These are phyloP conservation scores for Anguilla rostrata DNA, from an alignment of 2,113 vertebrate species.

Conservation along the genomic window DNA sequence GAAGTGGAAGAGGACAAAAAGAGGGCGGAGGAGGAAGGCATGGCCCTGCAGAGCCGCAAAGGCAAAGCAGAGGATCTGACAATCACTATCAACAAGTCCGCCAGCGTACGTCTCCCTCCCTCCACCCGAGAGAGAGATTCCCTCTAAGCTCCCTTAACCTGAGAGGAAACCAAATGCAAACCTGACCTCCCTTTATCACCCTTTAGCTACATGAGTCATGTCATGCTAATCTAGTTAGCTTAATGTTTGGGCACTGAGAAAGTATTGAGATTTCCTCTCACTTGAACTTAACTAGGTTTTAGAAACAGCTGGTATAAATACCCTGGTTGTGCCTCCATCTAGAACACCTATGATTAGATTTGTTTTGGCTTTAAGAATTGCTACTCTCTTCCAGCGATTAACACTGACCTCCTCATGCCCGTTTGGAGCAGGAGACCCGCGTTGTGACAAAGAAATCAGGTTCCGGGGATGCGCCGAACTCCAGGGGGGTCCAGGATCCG, in stretches of 20 bases:
- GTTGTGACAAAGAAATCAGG: slow-evolving; percentile 79
- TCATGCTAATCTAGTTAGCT: background rate
- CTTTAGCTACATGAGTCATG: background rate
- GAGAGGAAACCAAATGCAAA: background rate
- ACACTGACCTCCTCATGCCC: background rate
- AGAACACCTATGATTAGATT: background rate
- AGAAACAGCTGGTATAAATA: background rate
- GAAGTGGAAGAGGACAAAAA: slow-evolving; percentile 95
- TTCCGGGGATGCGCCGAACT: slow-evolving; percentile 50
- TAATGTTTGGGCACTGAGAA: background rate
- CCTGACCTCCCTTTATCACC: background rate
- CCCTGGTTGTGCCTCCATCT: background rate
- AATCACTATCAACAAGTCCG: slow-evolving; percentile 91
- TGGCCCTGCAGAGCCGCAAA: slow-evolving; percentile 76
- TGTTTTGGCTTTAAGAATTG: background rate
- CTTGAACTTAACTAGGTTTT: background rate
- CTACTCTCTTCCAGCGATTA: background rate
- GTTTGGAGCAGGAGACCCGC: slow-evolving; percentile 78
- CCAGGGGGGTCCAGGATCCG: slow-evolving; percentile 49
- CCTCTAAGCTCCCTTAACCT: background rate
- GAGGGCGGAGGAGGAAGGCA: slow-evolving; percentile 86
- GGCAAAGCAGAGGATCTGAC: slow-evolving; percentile 84
- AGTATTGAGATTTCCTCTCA: background rate
- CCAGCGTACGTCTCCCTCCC: slow-evolving; percentile 72
- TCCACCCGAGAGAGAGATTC: background rate